Base-by-base conservation (phyloP, 2,797 vertebrate genomes). In the Crotalus adamanteus region DNA sequence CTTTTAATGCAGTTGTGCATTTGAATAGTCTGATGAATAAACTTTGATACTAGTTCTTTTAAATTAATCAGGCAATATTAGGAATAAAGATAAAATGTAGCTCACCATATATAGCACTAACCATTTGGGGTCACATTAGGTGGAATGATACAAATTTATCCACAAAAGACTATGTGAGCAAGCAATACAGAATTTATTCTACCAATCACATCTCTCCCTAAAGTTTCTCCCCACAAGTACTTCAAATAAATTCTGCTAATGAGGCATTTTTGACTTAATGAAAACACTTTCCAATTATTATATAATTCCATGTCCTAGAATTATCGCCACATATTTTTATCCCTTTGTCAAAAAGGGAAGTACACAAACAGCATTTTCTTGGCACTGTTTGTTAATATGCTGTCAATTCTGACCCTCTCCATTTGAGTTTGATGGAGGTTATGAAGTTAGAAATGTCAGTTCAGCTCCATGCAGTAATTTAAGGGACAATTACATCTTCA, bases 391-490 rank as follows among this genome's bases (percentile, higher is more conserved):
- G 20, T 78, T 88, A 31, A 89, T 83, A n/a, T 65, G 60, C 88
- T 90, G 13, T 65, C 88, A 85, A 28, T 61, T 87, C 26, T 92
- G 86, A 60, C 2, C 65, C n/a, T 91, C 94, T 73, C 89, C 87
- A 25, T 94, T 94, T 95, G 73, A 87, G 89, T 91, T 91, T 65
- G 87, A 94, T 93, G 87, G 92, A 25, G 11, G 31, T 92, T 96
- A 94, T 88, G 31, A 94, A 95, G 92, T 92, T 94, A 91, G 95
- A 96, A 96, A 93, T 0, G 12, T 83, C 89, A 89, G 88, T 96
- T 96, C 94, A 94, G 95, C 95, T 94, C 93, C 88, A 96, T 90
- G 95, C 63, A 93, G 93, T 94, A 95, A 97, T 96, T 96, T 97
- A 96, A 95, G 94, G 96, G 95, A 96, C 96, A 97, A 95, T 94